Conservation (phyloP, 2,888 invertebrate genomes). For the Scaeva pyrastri region DNA sequence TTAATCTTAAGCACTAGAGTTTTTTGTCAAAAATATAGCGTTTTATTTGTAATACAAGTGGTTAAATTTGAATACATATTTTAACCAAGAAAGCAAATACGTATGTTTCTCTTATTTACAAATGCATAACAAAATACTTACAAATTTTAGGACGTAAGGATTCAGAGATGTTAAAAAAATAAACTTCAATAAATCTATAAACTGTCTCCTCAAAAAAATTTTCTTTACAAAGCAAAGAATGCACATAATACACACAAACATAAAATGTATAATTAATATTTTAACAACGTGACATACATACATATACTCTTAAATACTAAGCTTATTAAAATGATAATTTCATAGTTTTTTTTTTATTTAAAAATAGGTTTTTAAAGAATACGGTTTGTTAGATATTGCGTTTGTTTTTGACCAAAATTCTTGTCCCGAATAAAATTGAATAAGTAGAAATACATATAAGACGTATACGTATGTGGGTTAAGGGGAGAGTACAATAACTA, state of each 20-base stretch:
- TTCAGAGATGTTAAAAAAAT: not conserved
- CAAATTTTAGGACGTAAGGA: too few relatives aligned
- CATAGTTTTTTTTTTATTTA: constrained; percentile 1
- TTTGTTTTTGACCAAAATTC: constrained; percentile 22
- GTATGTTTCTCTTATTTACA: too few relatives aligned
- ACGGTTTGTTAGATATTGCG: constrained; percentile 8
- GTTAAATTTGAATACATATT: too few relatives aligned
- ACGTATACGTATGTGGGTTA: too few relatives aligned
- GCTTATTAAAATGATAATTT: not conserved
- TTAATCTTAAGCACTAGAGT: too few relatives aligned
- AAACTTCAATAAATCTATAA: not conserved
- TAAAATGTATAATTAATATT: constrained; percentile 17
- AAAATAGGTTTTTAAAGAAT: constrained; percentile 1
- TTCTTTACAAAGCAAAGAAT: constrained; percentile 53
- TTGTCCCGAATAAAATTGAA: constrained; percentile 17
- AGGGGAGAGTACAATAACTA: too few relatives aligned
- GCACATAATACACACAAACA: constrained; percentile 40
- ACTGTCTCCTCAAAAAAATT: constrained; percentile 28
- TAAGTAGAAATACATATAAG: constrained; percentile 35
- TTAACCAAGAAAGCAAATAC: too few relatives aligned
- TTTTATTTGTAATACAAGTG: too few relatives aligned
- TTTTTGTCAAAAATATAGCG: too few relatives aligned
- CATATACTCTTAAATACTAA: constrained; percentile 2
- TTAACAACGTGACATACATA: not conserved
- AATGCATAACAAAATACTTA: too few relatives aligned